Percentiles rank a stretch among this genome's conserved stretches.
Conservation (phyloP, 1,140 invertebrate genomes). For the Dendrolimus punctatus region DNA sequence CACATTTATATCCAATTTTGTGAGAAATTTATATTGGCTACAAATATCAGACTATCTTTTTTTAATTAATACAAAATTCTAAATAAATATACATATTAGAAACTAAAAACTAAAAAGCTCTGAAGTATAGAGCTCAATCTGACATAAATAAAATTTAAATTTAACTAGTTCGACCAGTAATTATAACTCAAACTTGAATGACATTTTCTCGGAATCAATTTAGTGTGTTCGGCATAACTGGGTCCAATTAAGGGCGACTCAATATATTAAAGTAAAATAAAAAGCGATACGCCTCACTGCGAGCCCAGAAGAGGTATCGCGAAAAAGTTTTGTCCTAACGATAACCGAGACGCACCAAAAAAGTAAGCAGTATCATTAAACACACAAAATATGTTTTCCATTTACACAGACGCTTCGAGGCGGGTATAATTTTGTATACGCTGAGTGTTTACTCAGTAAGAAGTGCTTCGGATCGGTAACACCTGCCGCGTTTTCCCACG, state of each 20-base stretch:
- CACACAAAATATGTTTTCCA: slow-evolving; percentile 71
- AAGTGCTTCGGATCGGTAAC: slow-evolving; percentile 62
- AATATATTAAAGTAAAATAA: slow-evolving; percentile 44
- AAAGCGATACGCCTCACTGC: slow-evolving; percentile 12
- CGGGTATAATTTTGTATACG: slow-evolving; percentile 69
- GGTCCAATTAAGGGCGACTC: slow-evolving; percentile 52
- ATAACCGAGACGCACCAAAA: slow-evolving; percentile 61
- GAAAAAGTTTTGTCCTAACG: slow-evolving; percentile 48
- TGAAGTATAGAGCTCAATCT: no score
- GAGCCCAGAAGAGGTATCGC: slow-evolving; percentile 38
- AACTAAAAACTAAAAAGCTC: no score
- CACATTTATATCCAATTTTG: no score
- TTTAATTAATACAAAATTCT: no score
- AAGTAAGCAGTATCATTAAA: slow-evolving; percentile 68
- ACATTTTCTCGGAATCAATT: no score
- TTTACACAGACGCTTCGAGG: slow-evolving; percentile 61
- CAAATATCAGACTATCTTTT: no score
- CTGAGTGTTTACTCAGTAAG: slow-evolving; percentile 68
- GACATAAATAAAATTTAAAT: no score
- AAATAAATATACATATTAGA: no score
- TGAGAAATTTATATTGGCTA: no score
- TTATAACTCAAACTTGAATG: no score
- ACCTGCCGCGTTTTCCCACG: slow-evolving; percentile 68
- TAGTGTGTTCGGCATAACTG: slow-evolving; percentile 16
- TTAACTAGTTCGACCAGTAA: no score